phyloP scores from a whole-genome alignment of 2,888 invertebrate genomes.

The Aphidius colemani region DNA sequence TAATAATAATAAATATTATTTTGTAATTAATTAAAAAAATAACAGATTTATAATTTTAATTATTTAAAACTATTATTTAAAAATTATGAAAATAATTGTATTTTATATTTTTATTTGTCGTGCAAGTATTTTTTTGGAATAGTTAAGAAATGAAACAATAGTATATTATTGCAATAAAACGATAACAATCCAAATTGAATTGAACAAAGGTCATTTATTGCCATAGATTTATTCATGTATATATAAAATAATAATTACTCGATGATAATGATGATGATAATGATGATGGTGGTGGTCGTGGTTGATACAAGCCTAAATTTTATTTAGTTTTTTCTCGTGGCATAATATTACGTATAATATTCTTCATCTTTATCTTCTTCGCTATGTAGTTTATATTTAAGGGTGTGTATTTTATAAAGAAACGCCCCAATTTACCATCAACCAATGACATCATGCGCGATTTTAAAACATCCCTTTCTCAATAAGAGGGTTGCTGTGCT shows the following conservation, averaged over 20 bases:
- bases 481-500: constrained; percentile 33
- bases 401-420: constrained; percentile 34
- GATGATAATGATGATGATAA: constrained; percentile 20
- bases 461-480: constrained; percentile 33
- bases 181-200: no score
- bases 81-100: no score
- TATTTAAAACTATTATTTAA: no score
- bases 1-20: neutral
- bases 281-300: constrained; percentile 14
- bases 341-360: constrained; percentile 1
- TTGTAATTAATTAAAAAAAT: neutral
- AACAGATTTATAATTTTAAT: neutral
- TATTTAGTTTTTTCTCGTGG: neutral
- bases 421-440: constrained; percentile 35
- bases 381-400: neutral
- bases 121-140: no score
- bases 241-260: neutral
- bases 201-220: no score
- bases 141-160: no score
- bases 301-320: neutral
- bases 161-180: no score
- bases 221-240: neutral
- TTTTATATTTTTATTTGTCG: no score
- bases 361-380: constrained; percentile 16
- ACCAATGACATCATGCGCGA: constrained; percentile 35